Evolutionary conservation across 2,113 vertebrate species (phyloP).

Genomic region (Emydura subglobosa): DNA sequence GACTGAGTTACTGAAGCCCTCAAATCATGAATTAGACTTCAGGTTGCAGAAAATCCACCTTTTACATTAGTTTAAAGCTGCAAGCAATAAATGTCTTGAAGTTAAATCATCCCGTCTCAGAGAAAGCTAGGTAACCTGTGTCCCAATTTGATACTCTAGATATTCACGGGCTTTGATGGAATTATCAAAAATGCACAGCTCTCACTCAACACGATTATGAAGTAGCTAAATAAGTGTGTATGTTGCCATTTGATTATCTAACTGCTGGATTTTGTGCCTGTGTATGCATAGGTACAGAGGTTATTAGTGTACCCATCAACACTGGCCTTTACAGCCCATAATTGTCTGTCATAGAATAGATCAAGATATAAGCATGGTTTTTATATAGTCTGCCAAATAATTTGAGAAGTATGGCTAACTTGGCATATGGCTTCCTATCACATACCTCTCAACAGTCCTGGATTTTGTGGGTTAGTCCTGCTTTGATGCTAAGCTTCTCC

Average conservation of each 20-base stretch:
- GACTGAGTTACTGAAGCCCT: neutral
- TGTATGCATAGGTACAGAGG: no score
- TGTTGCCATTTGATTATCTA: neutral
- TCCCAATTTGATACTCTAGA: neutral
- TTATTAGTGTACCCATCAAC: neutral
- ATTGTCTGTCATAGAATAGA: neutral
- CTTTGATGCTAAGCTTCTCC: no score
- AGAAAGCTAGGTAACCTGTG: neutral
- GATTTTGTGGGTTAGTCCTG: no score
- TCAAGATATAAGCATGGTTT: neutral
- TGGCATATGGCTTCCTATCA: neutral
- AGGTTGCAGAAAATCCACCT: no score
- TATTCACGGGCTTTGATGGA: neutral
- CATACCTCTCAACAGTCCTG: no score
- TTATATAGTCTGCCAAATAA: neutral
- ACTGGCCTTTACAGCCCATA: neutral
- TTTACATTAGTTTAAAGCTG: no score
- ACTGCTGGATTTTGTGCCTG: neutral
- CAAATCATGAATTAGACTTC: neutral
- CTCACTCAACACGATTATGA: neutral
- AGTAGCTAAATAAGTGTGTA: neutral
- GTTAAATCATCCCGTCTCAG: no score
- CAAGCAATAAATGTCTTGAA: no score
- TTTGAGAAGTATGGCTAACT: neutral
- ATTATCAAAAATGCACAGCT: neutral